Evolutionary conservation across 2,888 invertebrate genomes (phyloP), one percentile per base, ranked within the genome.

Genomic region (Leucania comma): DNA sequence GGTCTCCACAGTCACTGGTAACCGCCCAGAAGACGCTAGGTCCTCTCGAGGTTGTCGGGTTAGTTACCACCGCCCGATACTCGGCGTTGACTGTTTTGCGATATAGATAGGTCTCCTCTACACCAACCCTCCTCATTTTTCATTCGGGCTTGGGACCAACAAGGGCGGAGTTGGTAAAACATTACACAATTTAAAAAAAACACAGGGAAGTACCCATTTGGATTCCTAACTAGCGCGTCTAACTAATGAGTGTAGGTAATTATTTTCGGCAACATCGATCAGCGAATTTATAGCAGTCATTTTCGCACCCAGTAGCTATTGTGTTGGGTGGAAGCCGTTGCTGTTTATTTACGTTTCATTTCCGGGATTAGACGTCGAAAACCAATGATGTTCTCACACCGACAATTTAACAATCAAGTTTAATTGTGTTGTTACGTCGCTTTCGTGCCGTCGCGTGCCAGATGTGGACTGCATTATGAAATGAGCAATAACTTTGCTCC

Each of bases 331-430:
- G 56, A 32, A 68, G 59, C 24, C 42, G 14, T 24, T 24, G 51
- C 56, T 29, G 46, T 50, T 74, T 73, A 63, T 79, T 63, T 53
- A 56, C 61, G 56, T 68, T 71, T 63, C 38, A 71, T 71, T 76
- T 81, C 77, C 81, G 54, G 62, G 65, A 50, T 60, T 50, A 59
- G 26, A 70, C 64, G 32, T 62, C 53, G 29, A 42, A 56, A 62
- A 65, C 9, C 51, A 59, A 62, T 75, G 48, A 58, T 48, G 20
- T 48, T 65, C 46, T 22, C 53, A 60, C 24, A 63, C 50, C 38
- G 50, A 50, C 51, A 56, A 29, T 32, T 24, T 17, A 38, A n/a
- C 29, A 46, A 38, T 48, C 50, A n/a, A 10, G 48, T 50, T 42
- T 26, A 46, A 65, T 66, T 50, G 57, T 51, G 35, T 26, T 35